Evolutionary conservation across 2,797 vertebrate species (phyloP).

Genomic region (Psittacula derbiana): DNA sequence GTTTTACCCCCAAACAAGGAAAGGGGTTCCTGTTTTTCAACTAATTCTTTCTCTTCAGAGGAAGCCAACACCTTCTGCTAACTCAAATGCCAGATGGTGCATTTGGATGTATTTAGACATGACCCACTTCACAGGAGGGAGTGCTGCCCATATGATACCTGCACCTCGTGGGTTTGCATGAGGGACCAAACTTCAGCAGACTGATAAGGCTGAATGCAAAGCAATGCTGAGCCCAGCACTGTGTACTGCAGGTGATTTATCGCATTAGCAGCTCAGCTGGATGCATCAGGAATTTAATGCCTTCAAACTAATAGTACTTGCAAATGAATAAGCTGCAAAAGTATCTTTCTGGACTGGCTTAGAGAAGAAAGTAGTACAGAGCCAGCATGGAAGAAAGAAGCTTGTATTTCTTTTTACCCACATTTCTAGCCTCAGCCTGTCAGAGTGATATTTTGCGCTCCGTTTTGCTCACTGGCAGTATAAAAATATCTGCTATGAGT

Average conservation of each 20-base stretch:
- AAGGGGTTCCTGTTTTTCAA: neutral
- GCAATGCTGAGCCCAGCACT: neutral
- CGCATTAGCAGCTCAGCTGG: neutral
- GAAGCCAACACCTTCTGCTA: neutral
- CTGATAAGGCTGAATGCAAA: neutral
- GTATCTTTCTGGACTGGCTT: neutral
- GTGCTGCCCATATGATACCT: neutral
- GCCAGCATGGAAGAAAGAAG: neutral
- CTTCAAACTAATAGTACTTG: neutral
- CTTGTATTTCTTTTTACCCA: neutral
- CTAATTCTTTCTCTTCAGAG: neutral
- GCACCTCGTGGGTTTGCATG: neutral
- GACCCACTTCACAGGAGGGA: neutral
- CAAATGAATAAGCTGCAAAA: neutral
- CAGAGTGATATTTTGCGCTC: neutral
- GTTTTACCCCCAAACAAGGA: neutral
- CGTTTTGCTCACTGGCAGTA: neutral
- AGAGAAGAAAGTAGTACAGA: neutral
- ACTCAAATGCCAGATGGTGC: neutral
- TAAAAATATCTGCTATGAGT: neutral
- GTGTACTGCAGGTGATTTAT: neutral
- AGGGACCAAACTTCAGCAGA: neutral
- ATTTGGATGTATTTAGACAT: constrained; percentile 31
- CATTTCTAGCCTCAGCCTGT: neutral
- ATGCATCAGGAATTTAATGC: neutral